These are phyloP conservation scores for Emberiza fucata DNA, from an alignment of 2,113 vertebrate genomes.

Conservation along the genomic window DNA sequence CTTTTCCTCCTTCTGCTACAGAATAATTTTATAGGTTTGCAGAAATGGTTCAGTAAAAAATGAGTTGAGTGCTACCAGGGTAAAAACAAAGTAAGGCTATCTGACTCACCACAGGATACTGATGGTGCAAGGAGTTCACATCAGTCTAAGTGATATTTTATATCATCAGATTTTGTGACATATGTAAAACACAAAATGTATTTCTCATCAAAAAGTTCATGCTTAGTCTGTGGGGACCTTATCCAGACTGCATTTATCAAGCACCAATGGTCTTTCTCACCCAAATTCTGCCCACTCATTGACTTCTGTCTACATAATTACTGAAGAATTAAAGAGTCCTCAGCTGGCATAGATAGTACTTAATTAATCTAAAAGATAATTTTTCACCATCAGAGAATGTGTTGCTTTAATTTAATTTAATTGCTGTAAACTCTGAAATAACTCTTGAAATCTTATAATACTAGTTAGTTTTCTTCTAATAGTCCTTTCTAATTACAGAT, in stretches of 20 bases:
- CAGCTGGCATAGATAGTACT: not conserved
- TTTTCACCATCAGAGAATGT: not conserved
- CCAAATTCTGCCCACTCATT: not conserved
- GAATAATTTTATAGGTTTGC: not conserved
- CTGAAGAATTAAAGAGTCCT: not conserved
- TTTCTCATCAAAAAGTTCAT: not conserved
- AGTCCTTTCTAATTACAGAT: not conserved
- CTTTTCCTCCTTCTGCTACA: not conserved
- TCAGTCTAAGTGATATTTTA: not conserved
- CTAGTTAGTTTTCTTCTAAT: not conserved
- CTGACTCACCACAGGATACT: not conserved
- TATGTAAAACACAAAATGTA: not conserved
- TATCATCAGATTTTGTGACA: not conserved
- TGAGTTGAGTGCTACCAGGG: not conserved
- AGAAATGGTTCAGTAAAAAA: not conserved
- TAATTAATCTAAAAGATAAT: not conserved
- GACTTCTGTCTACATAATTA: not conserved
- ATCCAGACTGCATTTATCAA: not conserved
- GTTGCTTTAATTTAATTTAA: no score
- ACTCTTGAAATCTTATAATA: not conserved
- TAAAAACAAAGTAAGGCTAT: constrained; percentile 14
- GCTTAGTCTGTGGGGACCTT: not conserved
- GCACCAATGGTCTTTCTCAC: not conserved
- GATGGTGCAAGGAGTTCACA: not conserved
- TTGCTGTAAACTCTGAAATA: not conserved